phyloP scores from a whole-genome alignment of 2,888 invertebrate species.

The Zhuqinia jingwanae region DNA sequence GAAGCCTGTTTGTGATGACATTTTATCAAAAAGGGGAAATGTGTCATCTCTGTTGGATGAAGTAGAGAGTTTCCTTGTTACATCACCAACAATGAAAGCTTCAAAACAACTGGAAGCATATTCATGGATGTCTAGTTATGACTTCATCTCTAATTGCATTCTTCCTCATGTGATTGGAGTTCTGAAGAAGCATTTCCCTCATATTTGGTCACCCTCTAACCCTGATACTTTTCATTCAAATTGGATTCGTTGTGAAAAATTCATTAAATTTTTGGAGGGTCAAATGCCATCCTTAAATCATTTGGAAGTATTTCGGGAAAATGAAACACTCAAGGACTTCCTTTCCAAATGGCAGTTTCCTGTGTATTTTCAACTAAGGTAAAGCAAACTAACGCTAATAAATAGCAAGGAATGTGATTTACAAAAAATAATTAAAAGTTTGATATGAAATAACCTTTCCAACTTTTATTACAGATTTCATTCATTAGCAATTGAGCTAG shows the following conservation, averaged over 20 bases:
- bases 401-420: no score
- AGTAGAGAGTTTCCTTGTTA: conserved; percentile 75
- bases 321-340: conserved; percentile 86
- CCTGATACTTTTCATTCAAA: conserved; percentile 77
- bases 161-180: conserved; percentile 74
- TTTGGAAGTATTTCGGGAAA: conserved; percentile 82
- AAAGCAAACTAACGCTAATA: no score
- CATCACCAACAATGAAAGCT: conserved; percentile 73
- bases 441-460: background rate
- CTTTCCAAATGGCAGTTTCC: conserved; percentile 95
- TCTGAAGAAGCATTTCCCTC: conserved; percentile 77
- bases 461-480: conserved; percentile 86
- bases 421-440: no score
- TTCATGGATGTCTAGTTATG: conserved; percentile 76
- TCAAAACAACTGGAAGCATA: conserved; percentile 68
- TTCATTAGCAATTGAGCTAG: conserved; percentile 90
- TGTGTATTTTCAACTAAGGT: conserved; percentile 96
- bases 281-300: conserved; percentile 85
- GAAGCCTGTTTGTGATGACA: conserved; percentile 75
- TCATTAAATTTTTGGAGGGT: conserved; percentile 84
- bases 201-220: conserved; percentile 77
- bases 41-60: conserved; percentile 75
- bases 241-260: conserved; percentile 82
- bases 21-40: conserved; percentile 77
- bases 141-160: conserved; percentile 75